Conservation (phyloP, 1,140 invertebrate species). For the Aporrectodea caliginosa region DNA sequence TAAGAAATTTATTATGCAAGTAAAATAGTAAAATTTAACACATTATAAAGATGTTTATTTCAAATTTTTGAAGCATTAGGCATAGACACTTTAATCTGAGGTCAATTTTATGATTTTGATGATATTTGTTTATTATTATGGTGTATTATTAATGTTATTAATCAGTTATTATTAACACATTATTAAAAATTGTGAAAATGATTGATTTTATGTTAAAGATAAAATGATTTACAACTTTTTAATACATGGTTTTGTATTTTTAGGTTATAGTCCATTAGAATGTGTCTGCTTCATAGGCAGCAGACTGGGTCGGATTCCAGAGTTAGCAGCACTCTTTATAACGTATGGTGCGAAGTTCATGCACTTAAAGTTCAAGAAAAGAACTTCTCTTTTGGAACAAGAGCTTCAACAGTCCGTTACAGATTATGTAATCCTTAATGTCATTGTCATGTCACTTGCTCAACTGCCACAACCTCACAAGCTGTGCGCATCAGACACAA, state of each 20-base stretch:
- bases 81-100: too few species aligned
- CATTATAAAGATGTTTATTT: too few species aligned
- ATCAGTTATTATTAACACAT: too few species aligned
- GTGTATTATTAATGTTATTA: too few species aligned
- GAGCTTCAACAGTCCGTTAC: conserved; percentile 38
- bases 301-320: conserved; percentile 41
- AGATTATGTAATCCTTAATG: conserved; percentile 42
- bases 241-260: conserved; percentile 27
- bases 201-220: too few species aligned
- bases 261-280: conserved; percentile 46
- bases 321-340: conserved; percentile 46
- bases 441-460: conserved; percentile 38
- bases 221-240: too few species aligned
- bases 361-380: conserved; percentile 42
- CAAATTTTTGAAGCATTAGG: too few species aligned
- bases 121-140: too few species aligned
- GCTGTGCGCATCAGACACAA: not conserved
- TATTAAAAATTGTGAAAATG: too few species aligned
- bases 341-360: conserved; percentile 47
- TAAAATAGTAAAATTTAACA: too few species aligned
- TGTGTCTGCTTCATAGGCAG: conserved; percentile 49
- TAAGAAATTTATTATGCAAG: too few species aligned
- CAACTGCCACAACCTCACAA: conserved; percentile 4
- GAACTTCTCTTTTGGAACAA: conserved; percentile 40
- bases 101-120: too few species aligned